These are phyloP conservation scores for Formica exsecta DNA, from an alignment of 1,140 invertebrate genomes.

Conservation along the genomic window DNA sequence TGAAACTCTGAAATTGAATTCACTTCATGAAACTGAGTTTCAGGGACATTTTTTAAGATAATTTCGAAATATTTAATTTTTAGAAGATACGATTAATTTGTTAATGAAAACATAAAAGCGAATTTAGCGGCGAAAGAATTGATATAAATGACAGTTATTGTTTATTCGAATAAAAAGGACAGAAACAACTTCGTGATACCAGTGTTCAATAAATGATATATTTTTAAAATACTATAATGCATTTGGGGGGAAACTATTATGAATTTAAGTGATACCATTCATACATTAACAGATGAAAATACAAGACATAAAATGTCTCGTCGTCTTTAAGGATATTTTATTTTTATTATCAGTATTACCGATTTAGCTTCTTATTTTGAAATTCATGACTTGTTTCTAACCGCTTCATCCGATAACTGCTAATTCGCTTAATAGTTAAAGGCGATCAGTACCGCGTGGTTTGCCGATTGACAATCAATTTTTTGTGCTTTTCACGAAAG, in stretches of 20 bases:
- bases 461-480: constrained; percentile 58
- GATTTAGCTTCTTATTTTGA: constrained; percentile 70
- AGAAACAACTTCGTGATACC: neutral
- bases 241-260: neutral
- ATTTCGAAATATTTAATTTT: neutral
- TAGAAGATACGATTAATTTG: neutral
- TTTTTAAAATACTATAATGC: neutral
- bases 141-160: neutral
- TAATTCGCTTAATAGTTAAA: constrained; percentile 56
- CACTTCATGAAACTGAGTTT: neutral
- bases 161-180: neutral
- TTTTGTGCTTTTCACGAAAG: constrained; percentile 20
- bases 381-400: constrained; percentile 69
- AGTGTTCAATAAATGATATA: neutral
- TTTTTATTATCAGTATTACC: constrained; percentile 44
- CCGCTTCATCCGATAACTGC: constrained; percentile 71
- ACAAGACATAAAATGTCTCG: constrained; percentile 60
- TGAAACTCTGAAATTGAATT: neutral
- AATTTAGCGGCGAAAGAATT: neutral
- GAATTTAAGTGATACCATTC: constrained; percentile 1
- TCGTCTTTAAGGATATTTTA: constrained; percentile 66
- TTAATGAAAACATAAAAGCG: neutral
- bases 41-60: neutral
- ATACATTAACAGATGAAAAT: constrained; percentile 1
- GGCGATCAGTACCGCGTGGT: constrained; percentile 48